phyloP scores from a whole-genome alignment of 2,888 invertebrate species.

The Melieria omissa region DNA sequence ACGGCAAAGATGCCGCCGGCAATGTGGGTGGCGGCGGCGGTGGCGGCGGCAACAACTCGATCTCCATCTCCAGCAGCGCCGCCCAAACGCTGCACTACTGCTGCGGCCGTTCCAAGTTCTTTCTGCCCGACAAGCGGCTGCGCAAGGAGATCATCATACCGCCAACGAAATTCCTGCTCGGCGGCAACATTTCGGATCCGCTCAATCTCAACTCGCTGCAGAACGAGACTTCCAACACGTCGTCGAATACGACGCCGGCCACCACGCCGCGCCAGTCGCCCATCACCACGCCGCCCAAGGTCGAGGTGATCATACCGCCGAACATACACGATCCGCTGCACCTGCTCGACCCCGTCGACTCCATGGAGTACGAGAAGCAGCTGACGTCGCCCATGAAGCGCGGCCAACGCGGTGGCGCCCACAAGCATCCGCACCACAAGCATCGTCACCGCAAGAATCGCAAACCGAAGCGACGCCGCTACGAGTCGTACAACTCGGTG shows the following conservation, averaged over 20 bases:
- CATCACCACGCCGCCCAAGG: slow-evolving; percentile 71
- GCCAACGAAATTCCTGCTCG: slow-evolving; percentile 89
- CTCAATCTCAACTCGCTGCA: slow-evolving; percentile 92
- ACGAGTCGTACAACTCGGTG: slow-evolving; percentile 57
- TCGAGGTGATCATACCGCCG: slow-evolving; percentile 92
- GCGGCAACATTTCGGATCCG: slow-evolving; percentile 95
- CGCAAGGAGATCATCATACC: slow-evolving; percentile 83
- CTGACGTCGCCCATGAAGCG: slow-evolving; percentile 77
- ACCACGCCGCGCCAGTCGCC: slow-evolving; percentile 84
- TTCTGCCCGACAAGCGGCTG: slow-evolving; percentile 78
- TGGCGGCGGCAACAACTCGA: slow-evolving; percentile 47
- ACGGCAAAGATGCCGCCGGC: slow-evolving; percentile 30
- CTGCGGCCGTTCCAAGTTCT: slow-evolving; percentile 73
- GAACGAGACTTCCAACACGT: slow-evolving; percentile 76
- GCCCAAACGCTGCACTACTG: slow-evolving; percentile 57
- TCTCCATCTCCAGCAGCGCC: slow-evolving; percentile 31
- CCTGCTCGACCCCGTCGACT: slow-evolving; percentile 81
- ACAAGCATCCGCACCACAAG: slow-evolving; percentile 63
- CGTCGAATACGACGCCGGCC: slow-evolving; percentile 82
- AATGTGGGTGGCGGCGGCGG: slow-evolving; percentile 42
- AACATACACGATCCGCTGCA: slow-evolving; percentile 94
- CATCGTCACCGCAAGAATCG: slow-evolving; percentile 75
- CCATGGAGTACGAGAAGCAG: slow-evolving; percentile 84
- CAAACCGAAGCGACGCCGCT: slow-evolving; percentile 66
- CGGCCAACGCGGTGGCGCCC: slow-evolving; percentile 44